Evolutionary conservation across 2,797 vertebrate species (phyloP).

Genomic region (Rhinoraja longicauda): DNA sequence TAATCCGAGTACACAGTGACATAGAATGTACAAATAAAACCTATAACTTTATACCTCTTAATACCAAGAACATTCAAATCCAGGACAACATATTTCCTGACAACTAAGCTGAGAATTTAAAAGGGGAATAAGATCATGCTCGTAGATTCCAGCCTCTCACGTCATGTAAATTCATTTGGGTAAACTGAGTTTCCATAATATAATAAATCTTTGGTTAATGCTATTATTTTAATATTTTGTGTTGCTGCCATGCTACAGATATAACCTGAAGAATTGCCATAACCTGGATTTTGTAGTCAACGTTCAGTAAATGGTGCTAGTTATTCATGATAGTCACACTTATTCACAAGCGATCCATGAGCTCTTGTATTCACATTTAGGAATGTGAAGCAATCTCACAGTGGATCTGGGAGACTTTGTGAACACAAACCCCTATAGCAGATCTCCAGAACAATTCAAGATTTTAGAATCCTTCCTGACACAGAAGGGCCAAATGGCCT

Average conservation of each 20-base stretch:
- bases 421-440: not conserved
- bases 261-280: too few relatives aligned
- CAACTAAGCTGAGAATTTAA: not conserved
- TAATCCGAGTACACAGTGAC: not conserved
- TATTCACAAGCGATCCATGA: not conserved
- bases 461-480: not conserved
- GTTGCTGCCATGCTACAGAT: too few relatives aligned
- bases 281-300: too few relatives aligned
- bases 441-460: not conserved
- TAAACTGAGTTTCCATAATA: not conserved
- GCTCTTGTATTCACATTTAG: not conserved
- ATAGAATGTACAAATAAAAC: not conserved
- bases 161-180: not conserved
- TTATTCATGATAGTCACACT: not conserved
- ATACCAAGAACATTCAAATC: not conserved
- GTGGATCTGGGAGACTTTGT: not conserved
- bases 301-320: not conserved
- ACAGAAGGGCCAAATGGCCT: too few relatives aligned
- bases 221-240: not conserved
- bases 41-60: too few relatives aligned
- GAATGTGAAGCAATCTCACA: not conserved
- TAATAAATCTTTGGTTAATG: not conserved
- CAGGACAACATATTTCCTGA: not conserved
- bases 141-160: not conserved
- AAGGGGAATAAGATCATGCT: not conserved